phyloP scores from a whole-genome alignment of 1,140 invertebrate genomes.

The Heliconius melpomene region DNA sequence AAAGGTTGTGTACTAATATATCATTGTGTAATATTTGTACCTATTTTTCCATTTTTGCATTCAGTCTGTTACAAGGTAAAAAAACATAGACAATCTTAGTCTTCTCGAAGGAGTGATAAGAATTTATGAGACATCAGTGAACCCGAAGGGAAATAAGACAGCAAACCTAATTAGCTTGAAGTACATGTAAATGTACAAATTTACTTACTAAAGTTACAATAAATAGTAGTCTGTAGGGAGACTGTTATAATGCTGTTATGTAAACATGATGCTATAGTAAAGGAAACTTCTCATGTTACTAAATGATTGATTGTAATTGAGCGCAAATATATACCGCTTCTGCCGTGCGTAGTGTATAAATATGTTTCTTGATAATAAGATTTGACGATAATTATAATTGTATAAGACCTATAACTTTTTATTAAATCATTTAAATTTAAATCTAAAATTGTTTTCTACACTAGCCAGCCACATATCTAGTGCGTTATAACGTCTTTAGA shows the following conservation, averaged over 20 bases:
- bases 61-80: background rate
- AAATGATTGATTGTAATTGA: slow-evolving; percentile 1
- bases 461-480: too few species aligned
- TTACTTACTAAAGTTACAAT: slow-evolving; percentile 5
- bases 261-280: background rate
- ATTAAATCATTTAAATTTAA: too few species aligned
- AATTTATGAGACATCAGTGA: background rate
- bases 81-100: background rate
- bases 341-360: background rate
- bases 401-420: background rate
- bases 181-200: background rate
- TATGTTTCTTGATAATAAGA: background rate
- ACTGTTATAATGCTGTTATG: background rate
- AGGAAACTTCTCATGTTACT: background rate
- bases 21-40: too few species aligned
- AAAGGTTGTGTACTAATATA: too few species aligned
- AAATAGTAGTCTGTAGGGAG: background rate
- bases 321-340: background rate
- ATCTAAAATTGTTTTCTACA: too few species aligned
- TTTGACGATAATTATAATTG: background rate
- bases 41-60: background rate
- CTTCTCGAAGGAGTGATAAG: slow-evolving; percentile 10
- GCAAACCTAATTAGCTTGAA: background rate
- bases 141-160: background rate
- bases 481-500: too few species aligned